A percentile compares a stretch with the other conserved stretches of the same genome.
phyloP scores from a whole-genome alignment of 2,888 invertebrate genomes.

The Drosophila sordidula region DNA sequence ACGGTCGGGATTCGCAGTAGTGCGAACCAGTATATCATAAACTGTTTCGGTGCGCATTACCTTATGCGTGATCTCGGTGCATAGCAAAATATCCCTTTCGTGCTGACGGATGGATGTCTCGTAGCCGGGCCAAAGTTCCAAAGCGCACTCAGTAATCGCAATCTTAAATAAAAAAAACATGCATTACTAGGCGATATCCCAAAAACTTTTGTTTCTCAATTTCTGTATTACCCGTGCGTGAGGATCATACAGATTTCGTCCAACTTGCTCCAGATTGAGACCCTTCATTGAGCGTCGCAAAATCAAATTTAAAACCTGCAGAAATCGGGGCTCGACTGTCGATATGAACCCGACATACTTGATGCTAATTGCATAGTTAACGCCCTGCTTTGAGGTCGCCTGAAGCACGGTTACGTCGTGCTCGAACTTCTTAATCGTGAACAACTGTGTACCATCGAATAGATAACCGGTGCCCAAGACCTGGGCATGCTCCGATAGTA shows the following conservation, averaged over 20 bases:
- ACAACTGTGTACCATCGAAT: conserved; percentile 91
- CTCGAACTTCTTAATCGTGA: conserved; percentile 87
- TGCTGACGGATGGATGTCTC: conserved; percentile 93
- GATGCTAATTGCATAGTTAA: conserved; percentile 86
- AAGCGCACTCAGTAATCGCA: conserved; percentile 87
- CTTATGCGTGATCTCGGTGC: conserved; percentile 93
- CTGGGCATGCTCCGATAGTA: conserved; percentile 87
- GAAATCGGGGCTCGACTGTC: conserved; percentile 89
- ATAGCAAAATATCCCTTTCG: conserved; percentile 91
- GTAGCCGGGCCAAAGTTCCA: conserved; percentile 95
- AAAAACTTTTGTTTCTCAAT: not conserved
- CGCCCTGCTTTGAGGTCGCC: conserved; percentile 86
- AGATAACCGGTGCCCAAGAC: conserved; percentile 88
- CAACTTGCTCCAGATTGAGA: conserved; percentile 89
- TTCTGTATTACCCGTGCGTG: conserved; percentile 86
- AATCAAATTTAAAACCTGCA: conserved; percentile 92
- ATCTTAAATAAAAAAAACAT: conserved; percentile 82
- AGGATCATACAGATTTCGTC: conserved; percentile 91
- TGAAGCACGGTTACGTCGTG: conserved; percentile 87
- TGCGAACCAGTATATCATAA: conserved; percentile 87
- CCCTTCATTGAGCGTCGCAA: conserved; percentile 87
- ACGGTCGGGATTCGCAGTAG: conserved; percentile 85
- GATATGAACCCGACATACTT: conserved; percentile 88
- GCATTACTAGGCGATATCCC: not conserved
- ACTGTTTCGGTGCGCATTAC: conserved; percentile 92